phyloP scores from a whole-genome alignment of 1,140 invertebrate species.

The Orchestia grillus region DNA sequence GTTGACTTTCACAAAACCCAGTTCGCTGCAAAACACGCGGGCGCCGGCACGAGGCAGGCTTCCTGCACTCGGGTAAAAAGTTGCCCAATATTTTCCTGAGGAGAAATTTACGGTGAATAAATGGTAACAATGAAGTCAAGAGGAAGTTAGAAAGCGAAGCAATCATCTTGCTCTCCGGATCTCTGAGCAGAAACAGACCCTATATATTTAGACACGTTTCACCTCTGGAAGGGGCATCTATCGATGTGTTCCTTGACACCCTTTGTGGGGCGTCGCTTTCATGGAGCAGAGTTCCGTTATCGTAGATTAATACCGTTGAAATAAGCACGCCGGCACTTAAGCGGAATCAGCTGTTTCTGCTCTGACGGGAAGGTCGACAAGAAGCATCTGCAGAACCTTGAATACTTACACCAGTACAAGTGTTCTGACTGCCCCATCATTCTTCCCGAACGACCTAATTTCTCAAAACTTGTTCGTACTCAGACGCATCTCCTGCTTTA shows the following conservation, averaged over 20 bases:
- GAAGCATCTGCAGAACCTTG: background rate
- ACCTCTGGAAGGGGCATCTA: background rate
- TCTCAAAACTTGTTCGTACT: background rate
- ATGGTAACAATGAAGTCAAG: background rate
- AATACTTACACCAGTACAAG: background rate
- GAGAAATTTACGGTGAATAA: background rate
- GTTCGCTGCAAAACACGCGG: background rate
- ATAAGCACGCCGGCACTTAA: background rate
- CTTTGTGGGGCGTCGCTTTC: background rate
- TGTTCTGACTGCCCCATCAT: background rate
- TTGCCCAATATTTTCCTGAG: background rate
- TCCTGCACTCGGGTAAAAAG: background rate
- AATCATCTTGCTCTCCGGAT: background rate
- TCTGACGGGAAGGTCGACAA: background rate
- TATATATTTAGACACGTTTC: background rate
- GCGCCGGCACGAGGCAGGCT: background rate
- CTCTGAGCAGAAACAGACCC: background rate
- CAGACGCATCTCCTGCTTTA: background rate
- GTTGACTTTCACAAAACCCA: background rate
- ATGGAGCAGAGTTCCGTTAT: background rate
- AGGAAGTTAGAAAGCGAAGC: slow-evolving; percentile 21
- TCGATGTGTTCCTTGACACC: background rate
- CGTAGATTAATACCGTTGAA: background rate
- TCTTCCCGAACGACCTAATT: background rate
- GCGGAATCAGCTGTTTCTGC: background rate